phyloP scores from a whole-genome alignment of 2,797 vertebrate genomes.

The Liparis tanakae region DNA sequence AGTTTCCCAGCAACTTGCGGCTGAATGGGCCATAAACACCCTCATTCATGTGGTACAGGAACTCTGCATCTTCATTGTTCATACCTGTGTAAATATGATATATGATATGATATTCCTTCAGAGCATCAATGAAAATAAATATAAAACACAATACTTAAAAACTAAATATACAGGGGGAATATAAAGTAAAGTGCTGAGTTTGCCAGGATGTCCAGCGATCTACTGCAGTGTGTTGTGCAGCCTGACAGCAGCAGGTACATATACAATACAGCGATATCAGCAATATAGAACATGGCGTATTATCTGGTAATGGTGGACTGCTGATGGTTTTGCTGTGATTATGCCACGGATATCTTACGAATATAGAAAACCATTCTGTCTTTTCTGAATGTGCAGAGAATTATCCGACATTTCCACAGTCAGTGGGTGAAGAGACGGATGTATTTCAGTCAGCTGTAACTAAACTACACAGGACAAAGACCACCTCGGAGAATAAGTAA shows the following conservation, averaged over 20 bases:
- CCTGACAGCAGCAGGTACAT: no score
- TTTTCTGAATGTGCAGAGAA: neutral
- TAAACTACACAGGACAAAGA: neutral
- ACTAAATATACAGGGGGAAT: no score
- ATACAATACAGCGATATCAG: conserved; percentile 28
- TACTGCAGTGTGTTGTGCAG: no score
- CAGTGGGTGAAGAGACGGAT: neutral
- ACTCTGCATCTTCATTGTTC: conserved; percentile 86
- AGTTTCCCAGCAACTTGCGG: conserved; percentile 92
- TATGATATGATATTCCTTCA: no score
- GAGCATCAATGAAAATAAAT: no score
- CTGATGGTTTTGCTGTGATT: conserved; percentile 7
- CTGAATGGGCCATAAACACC: conserved; percentile 98
- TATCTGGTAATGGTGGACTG: neutral
- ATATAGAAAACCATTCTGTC: neutral
- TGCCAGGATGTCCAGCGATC: no score
- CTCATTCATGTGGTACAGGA: conserved; percentile 97
- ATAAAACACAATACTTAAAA: no score
- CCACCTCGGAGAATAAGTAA: neutral
- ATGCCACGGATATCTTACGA: conserved; percentile 4
- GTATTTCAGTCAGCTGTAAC: neutral
- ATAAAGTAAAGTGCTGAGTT: no score
- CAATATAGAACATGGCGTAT: conserved; percentile 24
- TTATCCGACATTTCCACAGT: neutral
- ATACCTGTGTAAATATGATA: conserved; percentile 72